These are phyloP conservation scores for Pterobdella sp. DNA, from an alignment of 2,888 invertebrate genomes.

Conservation along the genomic window DNA sequence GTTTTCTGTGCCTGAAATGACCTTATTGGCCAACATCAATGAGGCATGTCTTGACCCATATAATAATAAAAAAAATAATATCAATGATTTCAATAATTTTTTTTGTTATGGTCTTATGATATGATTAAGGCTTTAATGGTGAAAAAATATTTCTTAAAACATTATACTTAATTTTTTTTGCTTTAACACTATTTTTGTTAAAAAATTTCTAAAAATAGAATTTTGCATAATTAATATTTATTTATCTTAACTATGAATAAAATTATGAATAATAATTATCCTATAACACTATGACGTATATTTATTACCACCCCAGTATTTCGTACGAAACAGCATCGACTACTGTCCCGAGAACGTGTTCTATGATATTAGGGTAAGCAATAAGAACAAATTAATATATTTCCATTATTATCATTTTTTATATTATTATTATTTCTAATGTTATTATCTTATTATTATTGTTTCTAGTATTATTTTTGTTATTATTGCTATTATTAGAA, in stretches of 20 bases:
- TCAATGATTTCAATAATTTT: neutral
- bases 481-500: slow-evolving; percentile 15
- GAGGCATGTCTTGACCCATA: slow-evolving; percentile 54
- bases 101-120: no score
- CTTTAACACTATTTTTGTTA: neutral
- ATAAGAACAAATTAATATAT: neutral
- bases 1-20: slow-evolving; percentile 93
- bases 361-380: slow-evolving; percentile 75
- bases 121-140: no score
- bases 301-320: slow-evolving; percentile 62
- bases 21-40: slow-evolving; percentile 81
- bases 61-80: neutral
- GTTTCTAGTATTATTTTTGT: no score
- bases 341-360: slow-evolving; percentile 92
- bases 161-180: slow-evolving; percentile 4
- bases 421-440: neutral
- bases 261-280: no score
- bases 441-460: no score
- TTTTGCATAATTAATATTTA: slow-evolving; percentile 7
- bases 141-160: neutral
- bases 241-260: no score
- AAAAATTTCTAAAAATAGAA: neutral
- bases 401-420: neutral
- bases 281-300: no score
- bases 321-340: slow-evolving; percentile 76